Conservation (phyloP, 2,113 vertebrate genomes). For the Octodon degus region DNA sequence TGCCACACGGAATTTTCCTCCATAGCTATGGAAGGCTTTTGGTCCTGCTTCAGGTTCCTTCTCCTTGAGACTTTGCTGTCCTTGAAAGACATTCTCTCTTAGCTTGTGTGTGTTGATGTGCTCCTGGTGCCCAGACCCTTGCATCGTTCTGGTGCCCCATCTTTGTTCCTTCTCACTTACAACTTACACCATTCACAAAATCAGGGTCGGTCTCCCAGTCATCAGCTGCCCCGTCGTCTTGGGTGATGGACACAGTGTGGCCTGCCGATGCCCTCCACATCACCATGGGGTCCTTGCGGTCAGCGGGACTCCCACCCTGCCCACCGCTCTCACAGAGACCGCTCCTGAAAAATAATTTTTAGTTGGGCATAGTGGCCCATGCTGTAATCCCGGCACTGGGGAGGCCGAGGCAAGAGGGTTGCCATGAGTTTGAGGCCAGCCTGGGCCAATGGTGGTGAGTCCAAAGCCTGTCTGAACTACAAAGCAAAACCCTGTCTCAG, state of each 20-base stretch:
- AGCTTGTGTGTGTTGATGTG: conserved; percentile 96
- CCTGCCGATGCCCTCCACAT: conserved; percentile 98
- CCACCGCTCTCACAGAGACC: background rate
- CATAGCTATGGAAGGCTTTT: conserved; percentile 95
- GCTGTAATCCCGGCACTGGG: background rate
- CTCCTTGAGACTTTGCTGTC: conserved; percentile 94
- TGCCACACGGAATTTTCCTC: conserved; percentile 96
- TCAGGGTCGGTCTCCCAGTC: conserved; percentile 99
- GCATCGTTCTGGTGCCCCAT: conserved; percentile 97
- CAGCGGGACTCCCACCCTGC: background rate
- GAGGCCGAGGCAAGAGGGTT: background rate
- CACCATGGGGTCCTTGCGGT: background rate
- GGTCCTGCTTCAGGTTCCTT: conserved; percentile 92
- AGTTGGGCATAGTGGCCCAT: background rate
- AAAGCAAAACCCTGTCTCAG: background rate
- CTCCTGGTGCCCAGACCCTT: conserved; percentile 96
- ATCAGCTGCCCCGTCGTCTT: conserved; percentile 90
- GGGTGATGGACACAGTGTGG: conserved; percentile 86
- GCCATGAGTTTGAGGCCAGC: background rate
- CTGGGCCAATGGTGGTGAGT: background rate
- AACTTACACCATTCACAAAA: conserved; percentile 96
- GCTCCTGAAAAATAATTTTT: background rate
- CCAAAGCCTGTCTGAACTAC: background rate
- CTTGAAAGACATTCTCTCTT: conserved; percentile 93
- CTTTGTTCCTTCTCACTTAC: conserved; percentile 97